Evolutionary conservation across 2,888 invertebrate genomes (phyloP), one percentile per base, ranked within the genome.

Genomic region (Dinocampus coccinellae): DNA sequence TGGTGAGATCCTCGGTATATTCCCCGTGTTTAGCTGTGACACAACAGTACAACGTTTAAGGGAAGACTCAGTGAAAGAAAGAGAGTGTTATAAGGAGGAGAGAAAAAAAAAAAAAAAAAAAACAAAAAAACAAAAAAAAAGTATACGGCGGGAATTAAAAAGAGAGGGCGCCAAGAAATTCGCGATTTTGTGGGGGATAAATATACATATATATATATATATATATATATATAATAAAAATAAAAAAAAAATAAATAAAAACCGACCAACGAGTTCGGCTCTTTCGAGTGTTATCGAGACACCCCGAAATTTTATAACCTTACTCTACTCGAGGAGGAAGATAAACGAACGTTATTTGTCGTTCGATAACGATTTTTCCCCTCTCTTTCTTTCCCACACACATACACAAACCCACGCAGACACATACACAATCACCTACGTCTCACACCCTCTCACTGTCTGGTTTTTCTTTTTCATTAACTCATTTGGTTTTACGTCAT

Each of bases 1-100:
- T 85, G 84, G 84, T 72, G 77, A 84, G 85, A 73, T 73, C 84
- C 85, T 85, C 82, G 83, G 84, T 76, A 68, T 75, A 64, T 58
- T 72, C 72, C 61, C 61, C 61, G 24, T 73, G 71, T 73, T 75
- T 74, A 26, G 72, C 69, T 75, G 73, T 75, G 75, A 78, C 74
- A 75, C 75, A 73, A 77, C 74, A 73, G 57, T 76, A 77, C 76
- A 77, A 74, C 72, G 73, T 71, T 64, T 64, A 70, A 61, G 34
- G 62, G 52, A 20, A 26, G 29, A 26, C 58, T 67, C 26, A 9
- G 62, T 13, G 52, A 61, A 33, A 33, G 39, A 39, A 39, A 39
- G 39, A 39, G 67, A 58, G 26, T 60, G 33, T 29, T 22, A 47
- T 20, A 36, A 39, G 66, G 24, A 26, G 36, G 29, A 61, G 34